Conservation (phyloP, 1,140 invertebrate genomes). For the Trypoxylus dichotomus region DNA sequence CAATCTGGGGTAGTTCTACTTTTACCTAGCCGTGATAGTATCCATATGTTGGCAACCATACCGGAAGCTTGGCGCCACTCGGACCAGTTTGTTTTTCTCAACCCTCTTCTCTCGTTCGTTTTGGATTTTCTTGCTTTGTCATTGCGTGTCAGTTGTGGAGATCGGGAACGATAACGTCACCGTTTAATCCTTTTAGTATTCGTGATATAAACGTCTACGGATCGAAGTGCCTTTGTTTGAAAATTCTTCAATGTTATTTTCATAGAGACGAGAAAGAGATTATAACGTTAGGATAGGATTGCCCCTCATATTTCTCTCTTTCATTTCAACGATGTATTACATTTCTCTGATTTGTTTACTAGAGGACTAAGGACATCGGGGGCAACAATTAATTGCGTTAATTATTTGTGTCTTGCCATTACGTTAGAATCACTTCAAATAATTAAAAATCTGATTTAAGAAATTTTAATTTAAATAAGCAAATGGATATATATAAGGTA, state of each 20-base stretch:
- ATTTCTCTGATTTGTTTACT: too few relatives aligned
- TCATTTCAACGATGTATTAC: too few relatives aligned
- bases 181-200: constrained; percentile 6
- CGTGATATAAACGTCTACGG: not conserved
- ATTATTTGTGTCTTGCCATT: too few relatives aligned
- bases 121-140: constrained; percentile 35
- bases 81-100: constrained; percentile 47
- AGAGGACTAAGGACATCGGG: too few relatives aligned
- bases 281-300: not conserved
- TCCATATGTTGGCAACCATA: constrained; percentile 51
- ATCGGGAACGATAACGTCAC: not conserved
- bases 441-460: too few relatives aligned
- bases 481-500: too few relatives aligned
- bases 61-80: constrained; percentile 51
- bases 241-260: not conserved
- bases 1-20: constrained; percentile 46
- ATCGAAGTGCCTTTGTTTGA: not conserved
- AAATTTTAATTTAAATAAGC: too few relatives aligned
- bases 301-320: too few relatives aligned
- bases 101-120: constrained; percentile 32
- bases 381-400: too few relatives aligned
- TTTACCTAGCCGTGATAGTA: constrained; percentile 50
- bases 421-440: too few relatives aligned
- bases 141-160: constrained; percentile 29
- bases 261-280: not conserved